Conservation (phyloP, 2,888 invertebrate genomes). For the Cerastis rubricosa region DNA sequence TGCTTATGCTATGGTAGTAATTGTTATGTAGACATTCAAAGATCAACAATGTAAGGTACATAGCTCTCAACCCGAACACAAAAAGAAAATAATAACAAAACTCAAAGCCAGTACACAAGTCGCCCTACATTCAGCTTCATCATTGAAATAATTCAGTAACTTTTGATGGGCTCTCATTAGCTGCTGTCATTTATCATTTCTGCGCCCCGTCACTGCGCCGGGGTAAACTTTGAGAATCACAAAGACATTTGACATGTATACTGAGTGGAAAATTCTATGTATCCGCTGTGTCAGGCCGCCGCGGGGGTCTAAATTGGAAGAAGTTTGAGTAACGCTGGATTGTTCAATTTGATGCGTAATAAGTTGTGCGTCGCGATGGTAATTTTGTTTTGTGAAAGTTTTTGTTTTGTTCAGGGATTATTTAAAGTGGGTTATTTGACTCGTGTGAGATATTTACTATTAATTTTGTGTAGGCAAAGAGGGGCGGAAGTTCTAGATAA, state of each 20-base stretch:
- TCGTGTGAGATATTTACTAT: slow-evolving; percentile 2
- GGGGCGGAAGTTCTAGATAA: neutral
- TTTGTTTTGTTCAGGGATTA: slow-evolving; percentile 28
- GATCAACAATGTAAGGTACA: neutral
- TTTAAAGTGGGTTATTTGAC: slow-evolving; percentile 23
- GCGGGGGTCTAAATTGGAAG: slow-evolving; percentile 52
- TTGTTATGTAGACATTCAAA: neutral
- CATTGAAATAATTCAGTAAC: slow-evolving; percentile 77
- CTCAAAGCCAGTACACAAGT: slow-evolving; percentile 36
- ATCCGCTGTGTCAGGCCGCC: slow-evolving; percentile 66
- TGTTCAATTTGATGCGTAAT: slow-evolving; percentile 57
- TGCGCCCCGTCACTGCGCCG: slow-evolving; percentile 55
- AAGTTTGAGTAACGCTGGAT: slow-evolving; percentile 59
- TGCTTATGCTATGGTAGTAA: neutral
- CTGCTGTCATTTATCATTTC: slow-evolving; percentile 73
- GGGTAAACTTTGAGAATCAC: slow-evolving; percentile 66
- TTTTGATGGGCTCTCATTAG: slow-evolving; percentile 77
- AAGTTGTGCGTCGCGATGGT: slow-evolving; percentile 39
- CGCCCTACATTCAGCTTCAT: slow-evolving; percentile 60
- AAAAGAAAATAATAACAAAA: slow-evolving; percentile 43
- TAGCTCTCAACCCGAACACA: slow-evolving; percentile 2
- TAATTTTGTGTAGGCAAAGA: neutral
- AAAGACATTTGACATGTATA: slow-evolving; percentile 73
- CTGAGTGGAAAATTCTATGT: slow-evolving; percentile 70
- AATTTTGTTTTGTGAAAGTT: slow-evolving; percentile 53